Evolutionary conservation across 1,140 invertebrate species (phyloP), one percentile per base, ranked within the genome.

Genomic region (Scaptomyza graminum): DNA sequence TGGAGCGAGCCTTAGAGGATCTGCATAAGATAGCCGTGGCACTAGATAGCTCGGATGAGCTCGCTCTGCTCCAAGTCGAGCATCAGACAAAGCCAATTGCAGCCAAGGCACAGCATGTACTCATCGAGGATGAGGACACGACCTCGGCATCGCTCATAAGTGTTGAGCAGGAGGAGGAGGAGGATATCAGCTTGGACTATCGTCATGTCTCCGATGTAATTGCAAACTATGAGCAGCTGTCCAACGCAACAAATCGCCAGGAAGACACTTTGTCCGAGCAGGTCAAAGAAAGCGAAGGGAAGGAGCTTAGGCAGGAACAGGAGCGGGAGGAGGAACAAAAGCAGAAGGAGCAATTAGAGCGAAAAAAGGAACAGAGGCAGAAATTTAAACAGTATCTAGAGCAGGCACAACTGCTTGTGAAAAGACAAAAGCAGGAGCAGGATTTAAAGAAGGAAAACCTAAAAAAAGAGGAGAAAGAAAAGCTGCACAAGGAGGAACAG

Each of bases 141-240:
- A 41, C 56, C 70, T n/a, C 7, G 2, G 37, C 37, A 12, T 41
- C 37, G 12, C 37, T n/a, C 12, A 12, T 41, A 2, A 41, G 12
- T 41, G 12, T 9, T 31, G 28, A 39, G 34, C 8, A 39, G 41
- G 39, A 39, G 34, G 11, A 39, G 41, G 39, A 65, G 43, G 59
- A 74, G 22, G 55, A 68, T 7, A 37, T 18, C 9, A 62, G 39
- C 18, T 7, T 56, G 46, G 72, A 69, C 34, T 85, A 73, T 63
- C 74, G 62, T 43, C 85, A 90, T 65, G 85, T 90, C 37, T 81
- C 85, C 28, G 85, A 90, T 60, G 85, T 85, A 46, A 85, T 90
- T 74, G 85, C 85, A 63, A 90, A 84, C 81, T 90, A 85, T 39
- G 85, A 90, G 64, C 85, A 90, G 56, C 76, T 85, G 74, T 71